Base-by-base conservation (phyloP, 2,113 vertebrate genomes). In the Halichoerus grypus region DNA sequence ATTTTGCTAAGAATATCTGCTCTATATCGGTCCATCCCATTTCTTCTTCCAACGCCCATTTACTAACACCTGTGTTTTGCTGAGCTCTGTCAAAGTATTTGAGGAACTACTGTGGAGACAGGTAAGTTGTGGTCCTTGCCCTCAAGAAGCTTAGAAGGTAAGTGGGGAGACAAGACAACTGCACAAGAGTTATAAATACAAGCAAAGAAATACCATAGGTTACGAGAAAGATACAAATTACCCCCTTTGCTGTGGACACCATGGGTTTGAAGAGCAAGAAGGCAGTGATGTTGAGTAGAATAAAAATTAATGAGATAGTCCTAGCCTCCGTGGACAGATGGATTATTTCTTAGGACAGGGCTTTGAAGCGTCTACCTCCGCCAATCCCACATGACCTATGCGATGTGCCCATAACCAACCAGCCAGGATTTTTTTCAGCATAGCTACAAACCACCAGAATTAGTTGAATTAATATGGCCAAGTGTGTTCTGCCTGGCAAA, bases 241-340 rank as follows among this genome's bases (percentile, higher is more conserved):
- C 63, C 22, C 24, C 28, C 14, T 92, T 96, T 46, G 16, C 74
- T 92, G 55, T 84, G 42, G 55, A 88, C 5, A 63, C 6, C n/a
- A 36, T 72, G 33, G 8, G 14, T 53, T 49, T 93, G 72, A 95
- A 95, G 63, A 95, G 14, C 53, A 91, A 59, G 61, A 93, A 95
- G 31, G 33, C 4, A 93, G 46, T 63, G 12, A 13, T 18, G 11
- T 65, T 80, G 36, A 84, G 10, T 42, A n/a, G 46, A 90, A 97
- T 79, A 59, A 74, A 89, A 96, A 67, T 61, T 88, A 81, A 77
- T 15, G 59, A 86, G 46, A 91, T 42, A 93, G 8, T 11, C 16
- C 24, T 97, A 82, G 24, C n/a, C 16, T 96, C 19, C 71, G 88
- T 67, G n/a, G 12, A 94, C 59, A 26, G 15, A 92, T 19, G n/a